phyloP scores from a whole-genome alignment of 2,113 vertebrate genomes.

The Solenodon paradoxus region DNA sequence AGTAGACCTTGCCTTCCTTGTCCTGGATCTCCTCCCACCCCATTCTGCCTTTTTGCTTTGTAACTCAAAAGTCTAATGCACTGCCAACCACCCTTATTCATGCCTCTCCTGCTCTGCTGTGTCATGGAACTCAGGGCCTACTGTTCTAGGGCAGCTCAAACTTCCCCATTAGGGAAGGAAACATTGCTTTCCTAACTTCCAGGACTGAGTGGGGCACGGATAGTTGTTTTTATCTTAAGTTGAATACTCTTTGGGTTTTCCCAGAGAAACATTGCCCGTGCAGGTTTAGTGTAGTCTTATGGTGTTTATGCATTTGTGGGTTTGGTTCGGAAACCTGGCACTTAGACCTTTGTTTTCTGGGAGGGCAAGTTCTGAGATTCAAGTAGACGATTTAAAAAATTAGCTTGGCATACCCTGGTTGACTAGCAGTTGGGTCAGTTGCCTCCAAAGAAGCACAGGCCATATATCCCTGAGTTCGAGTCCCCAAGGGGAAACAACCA shows the following conservation, averaged over 20 bases:
- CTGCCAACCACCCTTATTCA: not conserved
- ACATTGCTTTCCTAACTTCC: not conserved
- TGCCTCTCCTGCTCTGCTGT: conserved; percentile 1
- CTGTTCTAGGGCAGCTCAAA: not conserved
- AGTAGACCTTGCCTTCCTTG: not conserved
- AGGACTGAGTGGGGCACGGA: not conserved
- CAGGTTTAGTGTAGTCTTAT: conserved; percentile 13
- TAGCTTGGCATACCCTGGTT: too few relatives aligned
- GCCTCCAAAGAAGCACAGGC: too few relatives aligned
- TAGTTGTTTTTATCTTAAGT: not conserved
- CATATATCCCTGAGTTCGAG: too few relatives aligned
- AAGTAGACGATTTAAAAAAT: conserved; percentile 23
- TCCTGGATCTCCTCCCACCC: not conserved
- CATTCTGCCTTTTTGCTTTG: not conserved
- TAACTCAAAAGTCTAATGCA: not conserved
- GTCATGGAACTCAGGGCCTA: not conserved
- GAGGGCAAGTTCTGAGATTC: conserved; percentile 29
- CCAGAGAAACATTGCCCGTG: not conserved
- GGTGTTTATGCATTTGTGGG: conserved; percentile 14
- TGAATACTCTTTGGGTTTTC: conserved; percentile 44
- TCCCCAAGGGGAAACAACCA: too few relatives aligned
- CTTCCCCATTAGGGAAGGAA: not conserved
- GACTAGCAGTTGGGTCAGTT: too few relatives aligned
- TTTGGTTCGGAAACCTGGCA: conserved; percentile 16
- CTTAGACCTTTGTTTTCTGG: not conserved